Evolutionary conservation across 2,888 invertebrate genomes (phyloP), one percentile per base, ranked within the genome.

Genomic region (Baronia brevicornis): DNA sequence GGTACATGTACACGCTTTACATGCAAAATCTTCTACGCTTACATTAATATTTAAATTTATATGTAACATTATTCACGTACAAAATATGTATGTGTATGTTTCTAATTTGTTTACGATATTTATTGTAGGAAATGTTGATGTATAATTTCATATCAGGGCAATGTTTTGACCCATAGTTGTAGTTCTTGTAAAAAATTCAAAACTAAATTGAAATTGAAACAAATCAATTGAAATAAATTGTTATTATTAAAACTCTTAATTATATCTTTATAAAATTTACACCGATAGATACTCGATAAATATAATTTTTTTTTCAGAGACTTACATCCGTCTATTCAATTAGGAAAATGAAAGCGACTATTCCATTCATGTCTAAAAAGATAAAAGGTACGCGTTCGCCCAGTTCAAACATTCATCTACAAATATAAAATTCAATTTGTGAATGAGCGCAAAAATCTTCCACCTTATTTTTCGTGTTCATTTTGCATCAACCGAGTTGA

Each of bases 361-460:
- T 60, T 62, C 68, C 60, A 60, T 59, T 66, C 60, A 57, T 60
- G 60, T 56, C 60, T 63, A 64, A 69, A 63, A 58, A 59, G 50
- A 62, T 53, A 60, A 64, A 69, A 67, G 69, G 68, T 44, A 60
- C 57, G 55, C 57, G 55, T 65, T 65, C 69, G 66, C 72, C 73
- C 75, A 75, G 75, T 79, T 79, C 77, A 74, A 80, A 73, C 70
- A 77, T 74, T 70, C 62, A 66, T 65, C 63, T 65, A 70, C 75
- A 79, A 78, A 80, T 77, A 78, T 74, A 73, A 78, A 82, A 80
- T 79, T 80, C 69, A 82, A 79, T 84, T 80, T 75, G 67, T 73
- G 79, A 77, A 80, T 75, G 82, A 75, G 78, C 72, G 60, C 67
- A 74, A 80, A 77, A 79, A 74, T 79, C 77, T 68, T 68, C 70